A percentile compares a stretch with the other conserved stretches of the same genome.
Evolutionary conservation across 1,140 invertebrate genomes (phyloP).

Genomic region (Drosophila orosa): DNA sequence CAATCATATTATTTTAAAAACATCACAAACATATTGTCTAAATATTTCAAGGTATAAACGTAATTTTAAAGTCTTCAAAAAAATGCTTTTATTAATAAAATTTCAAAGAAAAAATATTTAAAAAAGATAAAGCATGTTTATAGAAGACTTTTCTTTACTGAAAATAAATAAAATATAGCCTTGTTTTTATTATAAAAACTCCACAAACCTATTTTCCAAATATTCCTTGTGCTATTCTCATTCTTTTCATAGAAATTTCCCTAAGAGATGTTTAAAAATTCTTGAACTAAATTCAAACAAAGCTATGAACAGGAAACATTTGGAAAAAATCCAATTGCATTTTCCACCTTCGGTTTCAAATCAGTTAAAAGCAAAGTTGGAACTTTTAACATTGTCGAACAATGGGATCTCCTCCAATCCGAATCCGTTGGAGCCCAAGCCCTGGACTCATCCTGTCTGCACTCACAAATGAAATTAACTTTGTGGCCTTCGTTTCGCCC

Average conservation of each 20-base stretch:
- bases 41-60: not conserved
- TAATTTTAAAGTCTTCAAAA: not conserved
- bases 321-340: constrained; percentile 19
- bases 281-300: constrained; percentile 26
- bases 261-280: not conserved
- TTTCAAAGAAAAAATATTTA: not conserved
- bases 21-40: too few relatives aligned
- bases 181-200: too few relatives aligned
- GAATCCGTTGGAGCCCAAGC: constrained; percentile 6
- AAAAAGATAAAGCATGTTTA: too few relatives aligned
- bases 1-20: too few relatives aligned
- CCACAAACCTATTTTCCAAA: not conserved
- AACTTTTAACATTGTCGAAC: constrained; percentile 26
- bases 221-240: not conserved
- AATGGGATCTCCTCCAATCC: constrained; percentile 32
- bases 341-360: constrained; percentile 6
- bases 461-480: constrained; percentile 68
- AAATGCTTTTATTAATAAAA: not conserved
- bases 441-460: constrained; percentile 47
- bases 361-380: constrained; percentile 38
- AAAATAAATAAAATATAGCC: too few relatives aligned
- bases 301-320: constrained; percentile 27
- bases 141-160: too few relatives aligned
- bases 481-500: constrained; percentile 8
- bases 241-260: not conserved